A percentile compares a stretch with the other conserved stretches of the same genome.
Evolutionary conservation across 2,797 vertebrate genomes (phyloP).

Genomic region (Lithobates pipiens): DNA sequence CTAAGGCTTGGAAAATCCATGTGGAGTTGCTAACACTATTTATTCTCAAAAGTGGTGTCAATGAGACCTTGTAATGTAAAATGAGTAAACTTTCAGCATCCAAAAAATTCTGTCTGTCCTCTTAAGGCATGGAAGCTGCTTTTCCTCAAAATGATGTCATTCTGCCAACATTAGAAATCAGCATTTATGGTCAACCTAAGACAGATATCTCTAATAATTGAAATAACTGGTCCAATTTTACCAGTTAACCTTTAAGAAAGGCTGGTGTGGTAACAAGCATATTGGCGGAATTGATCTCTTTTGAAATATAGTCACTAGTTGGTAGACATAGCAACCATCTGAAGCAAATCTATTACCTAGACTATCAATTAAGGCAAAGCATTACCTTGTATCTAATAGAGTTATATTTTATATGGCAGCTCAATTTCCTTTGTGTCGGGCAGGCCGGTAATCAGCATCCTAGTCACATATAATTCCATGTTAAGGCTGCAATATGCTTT

Average conservation of each 20-base stretch:
- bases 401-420: slow-evolving; percentile 17
- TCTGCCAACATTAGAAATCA: too few species aligned
- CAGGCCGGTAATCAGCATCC: slow-evolving; percentile 5
- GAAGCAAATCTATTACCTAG: background rate
- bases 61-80: background rate
- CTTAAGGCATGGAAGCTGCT: background rate
- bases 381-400: background rate
- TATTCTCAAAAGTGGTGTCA: background rate
- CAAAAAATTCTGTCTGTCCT: background rate
- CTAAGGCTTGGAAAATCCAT: background rate
- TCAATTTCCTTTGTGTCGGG: slow-evolving; percentile 2
- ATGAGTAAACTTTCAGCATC: background rate
- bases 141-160: background rate
- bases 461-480: slow-evolving; percentile 3
- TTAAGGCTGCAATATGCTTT: slow-evolving; percentile 15
- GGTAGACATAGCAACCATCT: background rate
- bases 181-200: background rate
- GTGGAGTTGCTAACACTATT: background rate
- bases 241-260: background rate
- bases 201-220: background rate
- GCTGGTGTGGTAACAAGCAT: background rate
- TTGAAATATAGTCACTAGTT: background rate
- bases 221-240: background rate
- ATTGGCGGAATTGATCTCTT: background rate
- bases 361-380: background rate